Conservation (phyloP, 1,140 invertebrate genomes). For the Druon quercuslanigerum region DNA sequence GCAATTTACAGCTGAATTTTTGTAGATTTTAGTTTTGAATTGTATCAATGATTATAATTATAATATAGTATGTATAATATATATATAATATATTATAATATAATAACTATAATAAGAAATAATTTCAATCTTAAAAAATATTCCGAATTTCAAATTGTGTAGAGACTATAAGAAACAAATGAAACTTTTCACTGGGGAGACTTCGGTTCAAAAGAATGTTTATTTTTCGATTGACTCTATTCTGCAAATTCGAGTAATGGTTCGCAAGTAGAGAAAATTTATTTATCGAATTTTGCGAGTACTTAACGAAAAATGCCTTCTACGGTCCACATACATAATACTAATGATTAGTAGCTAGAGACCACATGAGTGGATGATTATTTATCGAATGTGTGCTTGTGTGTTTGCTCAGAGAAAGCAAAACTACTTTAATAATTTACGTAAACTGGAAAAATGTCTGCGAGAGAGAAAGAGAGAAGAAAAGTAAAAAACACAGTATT, state of each 20-base stretch:
- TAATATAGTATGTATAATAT: no score
- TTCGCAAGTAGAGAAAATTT: conserved; percentile 6
- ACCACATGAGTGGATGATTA: not conserved
- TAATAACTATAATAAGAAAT: no score
- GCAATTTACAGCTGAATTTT: no score
- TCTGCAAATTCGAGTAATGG: not conserved
- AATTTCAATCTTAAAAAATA: no score
- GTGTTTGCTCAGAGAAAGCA: not conserved
- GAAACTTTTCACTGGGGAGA: no score
- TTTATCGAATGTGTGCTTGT: not conserved
- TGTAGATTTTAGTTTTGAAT: no score
- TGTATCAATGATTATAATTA: no score
- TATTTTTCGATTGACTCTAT: not conserved
- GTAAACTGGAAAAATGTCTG: conserved; percentile 34
- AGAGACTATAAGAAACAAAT: no score
- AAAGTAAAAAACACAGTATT: conserved; percentile 68
- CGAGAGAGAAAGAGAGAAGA: conserved; percentile 41
- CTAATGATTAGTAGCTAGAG: conserved; percentile 9
- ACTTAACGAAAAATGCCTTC: conserved; percentile 61
- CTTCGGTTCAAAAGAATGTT: not conserved
- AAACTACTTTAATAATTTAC: conserved; percentile 18
- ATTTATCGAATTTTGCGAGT: conserved; percentile 42
- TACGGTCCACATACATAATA: conserved; percentile 41
- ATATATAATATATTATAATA: no score
- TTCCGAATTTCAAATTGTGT: no score